Evolutionary conservation across 2,113 vertebrate genomes (phyloP), one percentile per base, ranked within the genome.

Genomic region (Gnathonemus longibarbis): DNA sequence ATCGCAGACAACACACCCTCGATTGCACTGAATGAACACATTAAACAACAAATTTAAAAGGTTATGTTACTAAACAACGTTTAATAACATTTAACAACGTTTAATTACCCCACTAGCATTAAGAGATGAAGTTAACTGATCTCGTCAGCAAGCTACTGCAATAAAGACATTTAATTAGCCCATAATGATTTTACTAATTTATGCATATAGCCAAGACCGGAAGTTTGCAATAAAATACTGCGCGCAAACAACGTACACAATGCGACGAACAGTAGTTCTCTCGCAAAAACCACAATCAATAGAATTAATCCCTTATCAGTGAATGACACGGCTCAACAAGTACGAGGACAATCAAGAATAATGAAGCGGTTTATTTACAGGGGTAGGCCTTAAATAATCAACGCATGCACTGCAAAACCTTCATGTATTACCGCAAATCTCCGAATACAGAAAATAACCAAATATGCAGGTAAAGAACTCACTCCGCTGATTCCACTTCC

Each of bases 401-500:
- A 88, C 9, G 5, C 27, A 39, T 17, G 70, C 27, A 77, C 11
- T 39, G 74, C 74, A 19, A 2, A 80, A 80, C 74, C 15, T 80
- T 42, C 35, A 42, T 17, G 13, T 0, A 42, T 80, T 17, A 42
- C 35, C 5, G 35, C 6, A 6, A 35, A 42, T 80, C 35, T 42
- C 15, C 5, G 1, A 80, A 39, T 42, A 80, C 13, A 77, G 15
- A 39, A 5, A 39, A 77, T 77, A 17, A 77, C 1, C 31, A 74
- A 74, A 74, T 74, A 74, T 66, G 62, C n/a, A 11, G 77, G 15
- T 42, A 17, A 2, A 10, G 39, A 62, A 88, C 88, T 88, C 13
- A 88, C 88, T 88, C 88, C 6, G 88, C 88, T 2, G 88, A 88
- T 74, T 88, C 88, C 88, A 88, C 88, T 35, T 88, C 88, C 88